phyloP scores from a whole-genome alignment of 2,113 vertebrate genomes.

The Peromyscus leucopus region DNA sequence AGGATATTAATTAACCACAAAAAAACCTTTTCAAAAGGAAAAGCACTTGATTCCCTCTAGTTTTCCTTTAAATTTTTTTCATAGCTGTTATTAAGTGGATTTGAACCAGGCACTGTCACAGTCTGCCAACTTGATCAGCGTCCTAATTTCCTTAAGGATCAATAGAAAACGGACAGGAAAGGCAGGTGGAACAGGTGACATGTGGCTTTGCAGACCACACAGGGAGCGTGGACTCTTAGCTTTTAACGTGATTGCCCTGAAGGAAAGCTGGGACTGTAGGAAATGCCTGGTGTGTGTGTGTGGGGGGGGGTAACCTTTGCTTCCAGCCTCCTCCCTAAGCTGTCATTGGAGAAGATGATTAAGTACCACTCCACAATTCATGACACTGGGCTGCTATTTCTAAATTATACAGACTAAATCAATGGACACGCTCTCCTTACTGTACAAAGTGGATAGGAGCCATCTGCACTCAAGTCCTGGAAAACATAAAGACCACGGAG shows the following conservation, averaged over 20 bases:
- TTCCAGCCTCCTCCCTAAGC: neutral
- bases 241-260: neutral
- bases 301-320: neutral
- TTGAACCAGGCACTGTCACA: neutral
- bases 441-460: neutral
- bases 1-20: neutral
- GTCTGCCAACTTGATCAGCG: neutral
- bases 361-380: neutral
- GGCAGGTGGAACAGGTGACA: neutral
- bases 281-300: neutral
- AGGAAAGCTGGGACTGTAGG: neutral
- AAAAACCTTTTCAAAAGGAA: neutral
- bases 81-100: neutral
- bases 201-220: neutral
- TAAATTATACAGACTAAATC: neutral
- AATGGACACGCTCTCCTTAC: neutral
- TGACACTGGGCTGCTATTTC: neutral
- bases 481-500: neutral
- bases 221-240: neutral
- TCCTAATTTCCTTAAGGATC: neutral
- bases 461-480: neutral
- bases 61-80: slow-evolving; percentile 33
- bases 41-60: neutral
- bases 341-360: neutral
- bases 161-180: neutral